A percentile compares a stretch with the other conserved stretches of the same genome.
Conservation (phyloP, 2,113 vertebrate genomes). For the Scortum barcoo region DNA sequence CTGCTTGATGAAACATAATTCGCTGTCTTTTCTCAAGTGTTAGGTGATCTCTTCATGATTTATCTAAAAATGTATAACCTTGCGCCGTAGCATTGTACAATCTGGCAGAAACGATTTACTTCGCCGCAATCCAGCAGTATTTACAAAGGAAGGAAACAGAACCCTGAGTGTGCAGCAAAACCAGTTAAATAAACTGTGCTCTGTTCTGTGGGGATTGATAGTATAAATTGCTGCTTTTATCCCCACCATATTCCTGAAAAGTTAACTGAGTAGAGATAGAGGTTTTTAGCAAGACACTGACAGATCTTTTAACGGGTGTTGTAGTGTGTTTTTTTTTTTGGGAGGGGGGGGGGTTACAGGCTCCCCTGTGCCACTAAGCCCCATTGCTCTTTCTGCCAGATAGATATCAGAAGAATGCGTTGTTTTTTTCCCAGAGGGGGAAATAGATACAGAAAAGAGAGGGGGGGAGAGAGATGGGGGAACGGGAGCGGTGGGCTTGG, state of each 20-base stretch:
- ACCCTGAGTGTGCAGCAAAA: not conserved
- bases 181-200: not conserved
- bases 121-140: not conserved
- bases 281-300: not conserved
- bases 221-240: not conserved
- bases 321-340: not conserved
- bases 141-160: not conserved
- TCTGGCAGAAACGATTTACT: slow-evolving; percentile 18
- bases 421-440: slow-evolving; percentile 4
- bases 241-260: not conserved
- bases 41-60: slow-evolving; percentile 10
- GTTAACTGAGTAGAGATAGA: not conserved
- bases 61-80: slow-evolving; percentile 12
- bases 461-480: not conserved
- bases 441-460: slow-evolving; percentile 11
- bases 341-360: slow-evolving; percentile 3
- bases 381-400: slow-evolving; percentile 20
- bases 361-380: slow-evolving; percentile 7
- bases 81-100: not conserved
- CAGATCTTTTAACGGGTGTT: slow-evolving; percentile 10
- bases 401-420: not conserved
- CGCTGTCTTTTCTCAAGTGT: slow-evolving; percentile 1
- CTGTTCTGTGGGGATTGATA: not conserved
- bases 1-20: slow-evolving; percentile 32
- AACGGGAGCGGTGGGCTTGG: not conserved